Evolutionary conservation across 1,140 invertebrate species (phyloP).

Genomic region (Danaus plexippus): DNA sequence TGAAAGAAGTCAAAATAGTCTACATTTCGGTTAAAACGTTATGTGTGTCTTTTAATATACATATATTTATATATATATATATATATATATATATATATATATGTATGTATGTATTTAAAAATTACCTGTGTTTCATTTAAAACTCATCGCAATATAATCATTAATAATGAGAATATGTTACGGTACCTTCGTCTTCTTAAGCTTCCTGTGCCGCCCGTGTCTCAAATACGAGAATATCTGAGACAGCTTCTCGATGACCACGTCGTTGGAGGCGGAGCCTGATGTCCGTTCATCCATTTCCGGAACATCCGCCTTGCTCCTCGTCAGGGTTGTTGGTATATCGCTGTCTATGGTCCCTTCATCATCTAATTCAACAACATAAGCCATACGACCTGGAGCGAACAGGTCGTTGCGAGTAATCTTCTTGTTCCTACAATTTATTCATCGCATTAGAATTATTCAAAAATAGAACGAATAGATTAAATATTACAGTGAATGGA

Average conservation of each 20-base stretch:
- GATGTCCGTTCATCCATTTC: slow-evolving; percentile 74
- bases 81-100: no score
- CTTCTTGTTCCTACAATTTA: slow-evolving; percentile 73
- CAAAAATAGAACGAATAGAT: no score
- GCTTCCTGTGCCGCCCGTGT: slow-evolving; percentile 86
- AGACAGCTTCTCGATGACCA: slow-evolving; percentile 96
- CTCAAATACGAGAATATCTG: slow-evolving; percentile 97
- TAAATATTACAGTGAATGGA: no score
- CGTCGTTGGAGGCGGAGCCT: slow-evolving; percentile 94
- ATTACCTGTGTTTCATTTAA: no score
- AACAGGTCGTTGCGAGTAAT: slow-evolving; percentile 95
- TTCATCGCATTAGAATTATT: no score
- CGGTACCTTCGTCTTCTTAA: slow-evolving; percentile 79
- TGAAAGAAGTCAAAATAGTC: no score
- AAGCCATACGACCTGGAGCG: slow-evolving; percentile 96
- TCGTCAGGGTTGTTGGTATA: slow-evolving; percentile 95
- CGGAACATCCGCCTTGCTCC: slow-evolving; percentile 96
- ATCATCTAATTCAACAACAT: slow-evolving; percentile 91
- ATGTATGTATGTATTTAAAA: no score
- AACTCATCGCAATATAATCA: background rate
- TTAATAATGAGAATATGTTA: background rate
- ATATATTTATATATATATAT: no score
- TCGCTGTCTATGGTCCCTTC: slow-evolving; percentile 93
- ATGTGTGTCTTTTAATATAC: background rate
- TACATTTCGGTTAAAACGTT: background rate